Evolutionary conservation across 1,140 invertebrate species (phyloP), one percentile per base, ranked within the genome.

Genomic region (Oedothorax gibbosus): DNA sequence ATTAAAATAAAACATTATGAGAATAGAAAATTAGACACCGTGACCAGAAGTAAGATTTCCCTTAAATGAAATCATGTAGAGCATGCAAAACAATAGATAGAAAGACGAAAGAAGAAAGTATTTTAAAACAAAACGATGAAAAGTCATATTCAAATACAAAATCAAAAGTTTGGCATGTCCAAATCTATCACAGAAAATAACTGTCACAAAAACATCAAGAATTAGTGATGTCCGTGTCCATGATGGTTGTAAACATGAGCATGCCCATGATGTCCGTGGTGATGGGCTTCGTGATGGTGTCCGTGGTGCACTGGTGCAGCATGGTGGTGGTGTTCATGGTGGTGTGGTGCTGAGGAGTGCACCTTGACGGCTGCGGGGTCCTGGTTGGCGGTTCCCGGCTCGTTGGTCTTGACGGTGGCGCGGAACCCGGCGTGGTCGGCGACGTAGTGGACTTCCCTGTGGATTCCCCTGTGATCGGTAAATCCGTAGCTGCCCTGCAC

Each of bases 371-470:
- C 14, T 10, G 78, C 78, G 7, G 78, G 78, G 35, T 80, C 66
- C 21, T 80, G 78, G 53, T 68, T 68, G 50, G 78, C 78, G 15
- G 86, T 87, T 83, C 87, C 87, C 10, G 83, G 82, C 60, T 87
- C 87, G 62, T 87, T 87, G 15, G 76, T 87, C 18, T 73, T 75
- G 6, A 87, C 86, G 9, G 50, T 49, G 57, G 86, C 87, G 14
- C 83, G 56, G 86, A 87, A 87, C 14, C 87, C 87, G n/a, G 57
- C 57, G 10, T 87, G 50, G 68, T 87, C 87, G 50, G 87, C 87
- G 14, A 68, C 65, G 71, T 87, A 87, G 2, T 80, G 65, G 35
- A 87, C 87, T 18, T 78, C 64, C 64, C 87, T 57, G 35, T 60
- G 49, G 49, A 65, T 21, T 9, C 87, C 87, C 49, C 84, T 77